Base-by-base conservation (phyloP, 2,888 invertebrate species). In the Enchytraeus crypticus region DNA sequence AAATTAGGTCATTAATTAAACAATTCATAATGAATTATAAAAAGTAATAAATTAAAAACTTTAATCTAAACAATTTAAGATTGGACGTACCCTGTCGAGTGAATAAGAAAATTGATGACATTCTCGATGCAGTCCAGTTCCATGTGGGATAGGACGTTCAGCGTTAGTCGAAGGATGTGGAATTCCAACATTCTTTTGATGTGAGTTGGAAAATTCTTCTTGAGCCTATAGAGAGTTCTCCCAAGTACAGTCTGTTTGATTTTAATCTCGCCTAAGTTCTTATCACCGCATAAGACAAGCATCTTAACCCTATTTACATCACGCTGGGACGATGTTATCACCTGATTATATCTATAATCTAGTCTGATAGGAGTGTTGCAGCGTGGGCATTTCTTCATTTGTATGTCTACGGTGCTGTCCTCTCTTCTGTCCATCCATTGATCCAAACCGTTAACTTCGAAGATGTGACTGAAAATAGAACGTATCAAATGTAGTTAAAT, bases 361-460 rank as follows among this genome's bases (percentile, higher is more conserved):
- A 81, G 82, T 21, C 83, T 78, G 18, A 87, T 84, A 0, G 83
- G 80, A 26, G 82, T 82, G 57, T 83, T 84, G 71, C 87, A 87
- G 60, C 63, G 64, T 0, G 86, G 86, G 70, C 86, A 87, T 0
- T 60, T 57, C 65, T 80, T 80, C 49, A 74, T 58, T 46, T 69
- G 66, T 23, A 78, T 71, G 26, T 46, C 45, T 27, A 43, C 38
- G 0, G 57, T 69, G 64, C 53, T 57, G 18, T 47, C 32, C 21
- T 55, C 46, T n/a, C 57, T 46, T 18, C 34, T 57, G 5, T 65
- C 58, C 66, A 77, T 69, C 72, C 72, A 78, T 8, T 65, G 30
- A 63, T 80, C 80, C 57, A 81, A 61, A 0, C 72, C 76, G 5
- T 46, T 59, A 0, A 72, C 73, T 69, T 81, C 81, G 49, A 82